Conservation (phyloP, 2,888 invertebrate genomes). For the Malthinus seriepunctatus region DNA sequence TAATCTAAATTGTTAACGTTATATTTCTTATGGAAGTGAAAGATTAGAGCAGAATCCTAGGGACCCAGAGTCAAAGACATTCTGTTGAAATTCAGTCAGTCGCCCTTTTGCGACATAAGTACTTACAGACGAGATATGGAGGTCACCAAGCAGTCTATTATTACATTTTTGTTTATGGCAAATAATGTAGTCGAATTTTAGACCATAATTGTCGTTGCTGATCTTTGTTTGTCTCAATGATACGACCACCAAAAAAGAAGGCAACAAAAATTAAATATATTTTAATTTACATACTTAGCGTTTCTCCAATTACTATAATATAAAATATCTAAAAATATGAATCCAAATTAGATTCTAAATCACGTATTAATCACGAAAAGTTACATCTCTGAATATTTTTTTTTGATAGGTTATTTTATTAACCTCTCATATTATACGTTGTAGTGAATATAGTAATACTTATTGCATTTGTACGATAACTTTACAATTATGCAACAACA, state of each 20-base stretch:
- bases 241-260: slow-evolving; percentile 14
- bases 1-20: slow-evolving; percentile 43
- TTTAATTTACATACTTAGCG: slow-evolving; percentile 31
- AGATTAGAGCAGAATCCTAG: slow-evolving; percentile 44
- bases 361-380: slow-evolving; percentile 36
- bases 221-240: slow-evolving; percentile 2
- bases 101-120: slow-evolving; percentile 40
- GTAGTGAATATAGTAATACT: slow-evolving; percentile 42
- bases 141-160: slow-evolving; percentile 43
- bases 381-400: slow-evolving; percentile 40
- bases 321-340: slow-evolving; percentile 40
- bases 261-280: slow-evolving; percentile 12
- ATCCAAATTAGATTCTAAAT: slow-evolving; percentile 38
- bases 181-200: slow-evolving; percentile 20
- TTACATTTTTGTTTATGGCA: slow-evolving; percentile 20
- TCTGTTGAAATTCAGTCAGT: slow-evolving; percentile 45
- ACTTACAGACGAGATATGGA: slow-evolving; percentile 31
- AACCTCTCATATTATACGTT: slow-evolving; percentile 17
- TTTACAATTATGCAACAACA: slow-evolving; percentile 14
- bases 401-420: slow-evolving; percentile 30
- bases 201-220: slow-evolving; percentile 25
- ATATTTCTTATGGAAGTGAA: slow-evolving; percentile 34
- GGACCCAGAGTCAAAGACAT: slow-evolving; percentile 40
- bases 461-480: slow-evolving; percentile 47
- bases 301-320: slow-evolving; percentile 37